Evolutionary conservation across 2,113 vertebrate species (phyloP), one percentile per base, ranked within the genome.

Genomic region (Romanogobio albipinnatus): DNA sequence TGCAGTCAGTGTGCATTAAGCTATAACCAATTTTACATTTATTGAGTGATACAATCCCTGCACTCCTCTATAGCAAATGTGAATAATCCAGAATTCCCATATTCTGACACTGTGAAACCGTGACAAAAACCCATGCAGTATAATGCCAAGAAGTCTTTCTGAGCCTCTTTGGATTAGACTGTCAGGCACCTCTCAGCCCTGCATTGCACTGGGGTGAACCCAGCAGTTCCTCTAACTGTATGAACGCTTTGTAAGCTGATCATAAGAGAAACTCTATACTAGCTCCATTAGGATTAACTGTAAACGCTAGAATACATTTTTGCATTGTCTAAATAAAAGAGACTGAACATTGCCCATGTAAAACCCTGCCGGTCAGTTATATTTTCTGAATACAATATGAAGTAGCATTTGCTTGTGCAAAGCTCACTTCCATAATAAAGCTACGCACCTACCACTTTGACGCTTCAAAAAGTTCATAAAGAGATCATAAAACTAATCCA

Each of bases 121-220:
- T 61, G 76, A 43, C 33, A 51, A 78, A 77, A 59, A 59, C 47
- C 58, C 58, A 80, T 47, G 77, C 58, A 47, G n/a, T 15, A 45
- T 62, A 47, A 80, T 64, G 39, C 77, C 76, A 24, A 66, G 43
- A 68, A 81, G 59, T 49, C 61, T 51, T 51, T 81, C 79, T 64
- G 62, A 66, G 79, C 79, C 79, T 33, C 45, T 53, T 36, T 81
- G 79, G 79, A 81, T 81, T 68, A 81, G 61, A 68, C 43, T 49
- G 61, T 29, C 78, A 66, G 78, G 58, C 79, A 64, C 61, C 79
- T 68, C 43, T 81, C 45, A 68, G 79, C 61, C 47, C 43, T 33
- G 11, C 62, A 51, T 19, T 81, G 61, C 45, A 81, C 61, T 51
- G 26, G 59, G 79, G 17, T 81, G 61, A 81, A 81, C 43, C 78